phyloP scores from a whole-genome alignment of 53 echinoderm and acorn worm genomes.

The Stichopus horrens region DNA sequence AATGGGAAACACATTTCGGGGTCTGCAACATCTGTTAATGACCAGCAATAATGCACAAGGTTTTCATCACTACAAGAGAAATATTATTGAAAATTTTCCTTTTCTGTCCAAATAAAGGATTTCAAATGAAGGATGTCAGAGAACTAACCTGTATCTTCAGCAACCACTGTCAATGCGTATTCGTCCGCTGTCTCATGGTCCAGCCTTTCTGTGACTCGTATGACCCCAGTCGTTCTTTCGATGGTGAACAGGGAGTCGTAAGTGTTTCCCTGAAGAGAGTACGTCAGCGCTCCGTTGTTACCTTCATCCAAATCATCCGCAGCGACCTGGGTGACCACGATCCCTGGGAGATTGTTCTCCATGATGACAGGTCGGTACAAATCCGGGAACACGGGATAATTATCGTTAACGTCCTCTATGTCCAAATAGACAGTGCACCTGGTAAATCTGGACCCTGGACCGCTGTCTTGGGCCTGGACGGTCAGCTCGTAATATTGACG shows the following conservation, averaged over 20 bases:
- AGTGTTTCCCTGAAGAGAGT: constrained; percentile 61
- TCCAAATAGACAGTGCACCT: constrained; percentile 61
- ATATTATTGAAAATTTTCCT: no score
- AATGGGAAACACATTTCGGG: no score
- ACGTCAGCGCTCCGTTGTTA: constrained; percentile 74
- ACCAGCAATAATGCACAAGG: no score
- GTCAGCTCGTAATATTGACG: constrained; percentile 65
- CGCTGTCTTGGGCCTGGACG: constrained; percentile 79
- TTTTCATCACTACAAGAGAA: no score
- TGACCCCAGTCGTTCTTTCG: constrained; percentile 65
- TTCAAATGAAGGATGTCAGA: no score
- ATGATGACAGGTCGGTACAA: constrained; percentile 59
- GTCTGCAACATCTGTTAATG: no score
- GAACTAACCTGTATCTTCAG: constrained; percentile 87
- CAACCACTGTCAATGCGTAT: constrained; percentile 66
- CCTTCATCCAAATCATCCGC: constrained; percentile 75
- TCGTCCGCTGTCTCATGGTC: constrained; percentile 62
- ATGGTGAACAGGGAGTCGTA: constrained; percentile 80
- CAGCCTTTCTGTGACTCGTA: constrained; percentile 60
- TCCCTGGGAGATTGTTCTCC: constrained; percentile 76
- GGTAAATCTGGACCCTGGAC: constrained; percentile 61
- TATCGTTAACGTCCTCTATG: constrained; percentile 83
- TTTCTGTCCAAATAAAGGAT: no score
- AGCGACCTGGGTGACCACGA: constrained; percentile 59
- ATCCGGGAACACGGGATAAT: constrained; percentile 66